Base-by-base conservation (phyloP, 2,113 vertebrate species). In the Silurus asotus region DNA sequence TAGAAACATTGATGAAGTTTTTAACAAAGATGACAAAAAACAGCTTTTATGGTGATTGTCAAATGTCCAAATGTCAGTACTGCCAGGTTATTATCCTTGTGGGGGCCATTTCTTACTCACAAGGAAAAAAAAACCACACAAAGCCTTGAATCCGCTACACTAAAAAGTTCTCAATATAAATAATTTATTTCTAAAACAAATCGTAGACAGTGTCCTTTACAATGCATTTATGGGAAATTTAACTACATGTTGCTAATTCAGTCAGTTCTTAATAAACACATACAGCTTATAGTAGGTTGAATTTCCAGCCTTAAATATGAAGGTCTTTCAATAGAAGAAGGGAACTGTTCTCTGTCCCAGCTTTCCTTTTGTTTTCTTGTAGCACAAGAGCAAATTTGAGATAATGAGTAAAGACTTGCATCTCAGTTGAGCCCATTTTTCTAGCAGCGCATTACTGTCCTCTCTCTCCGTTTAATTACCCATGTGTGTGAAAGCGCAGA, bases 381-480 rank as follows among this genome's bases (percentile, higher is more conserved):
- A 45, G 55, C 84, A 81, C 74, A 83, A 89, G 69, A 74, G 23
- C 67, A 76, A 85, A 84, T 83, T 69, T 84, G 81, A 82, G 58
- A 56, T 62, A 87, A 85, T 87, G 79, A 89, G 69, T 87, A 89
- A 89, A 89, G 86, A 89, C 83, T 82, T 84, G 81, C 48, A 69
- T 87, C 79, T 83, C 25, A 87, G 74, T 75, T 56, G 58, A 82
- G 76, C 70, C 55, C 61, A 75, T 83, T 51, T 82, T 81, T 89
- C 85, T 77, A 51, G 53, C 81, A 85, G 83, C 72, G 37, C 58
- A 77, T 87, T 79, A 76, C 88, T 70, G 83, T 88, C 85, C 84
- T 64, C 76, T 69, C 81, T 61, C 81, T 88, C 75, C 49, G 86
- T 87, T 84, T 89, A 90, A 90, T 88, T 89, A 89, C 88, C 86